Percentiles rank a stretch among this genome's conserved stretches.
Conservation (phyloP, 2,797 vertebrate species). For the Discoglossus pictus region DNA sequence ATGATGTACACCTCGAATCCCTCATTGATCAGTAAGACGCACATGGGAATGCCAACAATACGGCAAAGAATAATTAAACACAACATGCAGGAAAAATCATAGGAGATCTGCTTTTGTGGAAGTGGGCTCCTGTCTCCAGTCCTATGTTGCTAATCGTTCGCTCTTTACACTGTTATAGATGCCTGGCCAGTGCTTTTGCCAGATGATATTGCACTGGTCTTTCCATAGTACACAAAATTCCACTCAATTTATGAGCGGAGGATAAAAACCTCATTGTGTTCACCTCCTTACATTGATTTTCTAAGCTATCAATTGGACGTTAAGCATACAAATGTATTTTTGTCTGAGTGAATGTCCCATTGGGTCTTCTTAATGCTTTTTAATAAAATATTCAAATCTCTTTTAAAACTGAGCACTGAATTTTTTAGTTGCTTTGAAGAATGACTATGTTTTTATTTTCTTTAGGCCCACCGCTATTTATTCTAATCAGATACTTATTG, state of each 20-base stretch:
- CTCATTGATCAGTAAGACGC: slow-evolving; percentile 42
- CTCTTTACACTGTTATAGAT: too few species aligned
- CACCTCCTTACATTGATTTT: too few species aligned
- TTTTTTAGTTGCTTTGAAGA: not conserved
- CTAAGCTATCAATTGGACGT: not conserved
- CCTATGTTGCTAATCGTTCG: too few species aligned
- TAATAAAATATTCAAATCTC: not conserved
- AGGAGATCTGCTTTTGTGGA: not conserved
- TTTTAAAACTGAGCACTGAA: not conserved
- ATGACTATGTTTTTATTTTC: slow-evolving; percentile 4
- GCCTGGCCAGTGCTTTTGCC: too few species aligned
- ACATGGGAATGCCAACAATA: slow-evolving; percentile 20
- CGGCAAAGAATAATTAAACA: slow-evolving; percentile 32
- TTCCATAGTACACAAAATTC: too few species aligned
- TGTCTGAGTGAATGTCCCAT: not conserved
- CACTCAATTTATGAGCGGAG: too few species aligned
- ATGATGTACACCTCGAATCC: slow-evolving; percentile 41
- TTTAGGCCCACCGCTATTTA: slow-evolving; percentile 16
- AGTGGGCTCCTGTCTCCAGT: too few species aligned
- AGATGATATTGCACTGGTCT: too few species aligned
- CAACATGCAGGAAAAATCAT: slow-evolving; percentile 16
- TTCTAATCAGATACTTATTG: slow-evolving; percentile 35
- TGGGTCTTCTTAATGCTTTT: not conserved
- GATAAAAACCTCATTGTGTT: too few species aligned
- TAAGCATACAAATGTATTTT: not conserved